Evolutionary conservation across 2,888 invertebrate genomes (phyloP).

Genomic region (Drosophila macrospina): DNA sequence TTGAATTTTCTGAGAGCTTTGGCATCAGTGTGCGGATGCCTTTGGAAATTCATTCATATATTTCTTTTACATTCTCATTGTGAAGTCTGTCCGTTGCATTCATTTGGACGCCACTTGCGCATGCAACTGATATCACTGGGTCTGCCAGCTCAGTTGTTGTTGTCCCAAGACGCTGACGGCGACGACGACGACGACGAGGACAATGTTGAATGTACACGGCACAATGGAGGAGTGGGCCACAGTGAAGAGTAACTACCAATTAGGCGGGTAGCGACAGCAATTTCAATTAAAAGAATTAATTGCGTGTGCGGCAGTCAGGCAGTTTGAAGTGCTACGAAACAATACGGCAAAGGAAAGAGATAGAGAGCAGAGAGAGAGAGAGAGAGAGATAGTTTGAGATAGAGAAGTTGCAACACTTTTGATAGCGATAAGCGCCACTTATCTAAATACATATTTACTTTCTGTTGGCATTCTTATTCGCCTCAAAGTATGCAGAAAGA

Average conservation of each 20-base stretch:
- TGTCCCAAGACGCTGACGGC: constrained; percentile 17
- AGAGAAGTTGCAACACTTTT: constrained; percentile 51
- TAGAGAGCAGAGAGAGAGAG: background rate
- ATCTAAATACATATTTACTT: constrained; percentile 78
- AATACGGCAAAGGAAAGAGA: background rate
- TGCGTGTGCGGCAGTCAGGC: constrained; percentile 70
- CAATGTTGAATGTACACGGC: constrained; percentile 2
- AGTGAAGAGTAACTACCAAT: constrained; percentile 73
- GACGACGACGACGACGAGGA: constrained; percentile 31
- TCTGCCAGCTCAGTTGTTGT: constrained; percentile 14
- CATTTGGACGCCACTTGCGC: constrained; percentile 70
- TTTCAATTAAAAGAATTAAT: constrained; percentile 80
- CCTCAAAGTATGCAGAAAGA: constrained; percentile 32
- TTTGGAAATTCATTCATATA: constrained; percentile 61
- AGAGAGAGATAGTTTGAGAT: constrained; percentile 3
- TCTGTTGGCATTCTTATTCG: constrained; percentile 12
- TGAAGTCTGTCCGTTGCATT: constrained; percentile 63
- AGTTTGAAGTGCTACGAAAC: constrained; percentile 53
- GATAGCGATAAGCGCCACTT: constrained; percentile 67
- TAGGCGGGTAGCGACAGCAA: constrained; percentile 78
- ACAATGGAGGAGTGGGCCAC: constrained; percentile 29
- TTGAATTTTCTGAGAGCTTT: background rate
- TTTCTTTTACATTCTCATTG: constrained; percentile 43
- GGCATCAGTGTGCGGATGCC: constrained; percentile 48
- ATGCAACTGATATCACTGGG: constrained; percentile 68